Conservation (phyloP, 2,888 invertebrate genomes). For the Antheraea assamensis region DNA sequence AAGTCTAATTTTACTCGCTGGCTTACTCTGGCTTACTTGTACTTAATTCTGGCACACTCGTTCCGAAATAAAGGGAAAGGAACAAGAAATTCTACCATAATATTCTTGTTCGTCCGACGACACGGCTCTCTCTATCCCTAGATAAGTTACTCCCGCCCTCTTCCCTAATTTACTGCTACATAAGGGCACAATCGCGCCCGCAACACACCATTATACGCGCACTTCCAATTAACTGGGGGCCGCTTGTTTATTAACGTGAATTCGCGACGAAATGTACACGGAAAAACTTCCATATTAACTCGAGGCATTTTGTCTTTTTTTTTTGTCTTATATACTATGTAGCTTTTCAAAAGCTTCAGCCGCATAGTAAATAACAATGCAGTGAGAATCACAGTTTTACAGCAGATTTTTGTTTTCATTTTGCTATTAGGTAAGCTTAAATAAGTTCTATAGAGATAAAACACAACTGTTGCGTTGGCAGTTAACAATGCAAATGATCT, state of each 20-base stretch:
- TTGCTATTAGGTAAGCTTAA: no score
- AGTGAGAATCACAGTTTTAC: no score
- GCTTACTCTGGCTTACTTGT: not conserved
- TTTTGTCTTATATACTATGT: not conserved
- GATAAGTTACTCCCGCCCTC: slow-evolving; percentile 15
- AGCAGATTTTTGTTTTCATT: no score
- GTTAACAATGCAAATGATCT: no score
- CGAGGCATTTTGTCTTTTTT: not conserved
- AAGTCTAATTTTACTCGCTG: not conserved
- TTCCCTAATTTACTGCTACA: slow-evolving; percentile 55
- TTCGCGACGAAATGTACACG: not conserved
- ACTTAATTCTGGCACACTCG: not conserved
- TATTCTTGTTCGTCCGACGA: not conserved
- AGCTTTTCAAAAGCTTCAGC: no score
- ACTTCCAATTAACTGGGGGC: slow-evolving; percentile 54
- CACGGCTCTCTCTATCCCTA: slow-evolving; percentile 12
- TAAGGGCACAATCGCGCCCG: slow-evolving; percentile 58
- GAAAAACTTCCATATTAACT: slow-evolving; percentile 14
- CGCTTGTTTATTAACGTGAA: slow-evolving; percentile 54
- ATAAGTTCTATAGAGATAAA: no score
- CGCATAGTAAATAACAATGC: no score
- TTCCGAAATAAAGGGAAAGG: not conserved
- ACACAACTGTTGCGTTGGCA: no score
- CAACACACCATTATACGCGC: slow-evolving; percentile 54
- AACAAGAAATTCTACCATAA: not conserved